Percentiles rank a stretch among this genome's conserved stretches.
Conservation (phyloP, 1,140 invertebrate species). For the Aphis craccivora region DNA sequence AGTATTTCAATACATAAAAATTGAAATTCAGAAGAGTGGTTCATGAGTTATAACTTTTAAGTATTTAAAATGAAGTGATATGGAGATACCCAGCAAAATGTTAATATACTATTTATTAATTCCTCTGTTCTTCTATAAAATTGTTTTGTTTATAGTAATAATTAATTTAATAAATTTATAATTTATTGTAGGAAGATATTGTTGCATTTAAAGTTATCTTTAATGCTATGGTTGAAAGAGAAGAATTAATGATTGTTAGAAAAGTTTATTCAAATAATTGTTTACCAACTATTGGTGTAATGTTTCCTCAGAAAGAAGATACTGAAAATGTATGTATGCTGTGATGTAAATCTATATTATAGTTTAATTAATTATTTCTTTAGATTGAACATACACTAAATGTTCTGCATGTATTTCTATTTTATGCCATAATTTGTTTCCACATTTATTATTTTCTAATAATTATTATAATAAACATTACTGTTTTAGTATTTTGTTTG, state of each 20-base stretch:
- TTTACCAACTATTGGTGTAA: neutral
- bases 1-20: too few relatives aligned
- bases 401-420: neutral
- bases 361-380: too few relatives aligned
- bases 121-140: neutral
- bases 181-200: neutral
- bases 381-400: neutral
- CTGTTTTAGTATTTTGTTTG: conserved; percentile 37
- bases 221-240: neutral
- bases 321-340: neutral
- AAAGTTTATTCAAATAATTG: neutral
- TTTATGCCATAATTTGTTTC: neutral
- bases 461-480: neutral
- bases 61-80: too few relatives aligned
- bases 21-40: too few relatives aligned
- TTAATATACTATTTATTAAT: too few relatives aligned
- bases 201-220: neutral
- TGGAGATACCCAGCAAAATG: too few relatives aligned
- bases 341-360: neutral
- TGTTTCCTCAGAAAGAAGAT: neutral
- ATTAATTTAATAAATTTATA: neutral
- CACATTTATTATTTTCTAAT: neutral
- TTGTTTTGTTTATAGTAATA: neutral
- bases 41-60: too few relatives aligned
- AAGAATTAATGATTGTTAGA: neutral